phyloP scores from a whole-genome alignment of 2,888 invertebrate genomes.

The Gymnoscelis rufifasciata region DNA sequence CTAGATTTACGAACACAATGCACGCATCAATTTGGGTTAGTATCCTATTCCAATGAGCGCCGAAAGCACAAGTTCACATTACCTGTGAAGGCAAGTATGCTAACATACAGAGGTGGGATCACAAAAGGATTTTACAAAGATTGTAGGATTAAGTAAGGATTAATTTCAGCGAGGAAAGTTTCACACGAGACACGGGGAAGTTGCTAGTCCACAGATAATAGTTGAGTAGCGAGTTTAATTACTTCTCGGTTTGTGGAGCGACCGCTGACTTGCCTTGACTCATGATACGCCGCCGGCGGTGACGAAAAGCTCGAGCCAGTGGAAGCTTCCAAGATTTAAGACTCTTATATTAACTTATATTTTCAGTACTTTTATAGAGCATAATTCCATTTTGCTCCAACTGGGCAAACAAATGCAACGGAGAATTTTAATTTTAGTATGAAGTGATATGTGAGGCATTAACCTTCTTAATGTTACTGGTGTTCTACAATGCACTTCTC shows the following conservation, averaged over 20 bases:
- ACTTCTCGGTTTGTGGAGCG: conserved; percentile 57
- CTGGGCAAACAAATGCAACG: too few relatives aligned
- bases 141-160: conserved; percentile 51
- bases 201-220: conserved; percentile 65
- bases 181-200: conserved; percentile 56
- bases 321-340: neutral
- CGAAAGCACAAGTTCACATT: conserved; percentile 22
- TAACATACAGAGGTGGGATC: conserved; percentile 31
- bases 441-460: too few relatives aligned
- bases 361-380: too few relatives aligned
- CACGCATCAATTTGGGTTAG: conserved; percentile 30
- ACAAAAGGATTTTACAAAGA: conserved; percentile 50
- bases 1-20: conserved; percentile 31
- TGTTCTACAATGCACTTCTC: too few relatives aligned
- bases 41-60: conserved; percentile 20
- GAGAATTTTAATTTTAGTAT: too few relatives aligned
- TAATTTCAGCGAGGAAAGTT: conserved; percentile 64
- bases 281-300: conserved; percentile 25
- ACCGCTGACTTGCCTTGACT: conserved; percentile 31
- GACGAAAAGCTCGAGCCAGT: conserved; percentile 1
- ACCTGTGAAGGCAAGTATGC: conserved; percentile 19
- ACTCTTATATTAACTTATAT: too few relatives aligned
- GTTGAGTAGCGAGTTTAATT: conserved; percentile 73
- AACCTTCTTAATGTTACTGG: too few relatives aligned
- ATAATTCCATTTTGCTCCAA: too few relatives aligned